Evolutionary conservation across 2,888 invertebrate genomes (phyloP).

Genomic region (Heliconius erato): DNA sequence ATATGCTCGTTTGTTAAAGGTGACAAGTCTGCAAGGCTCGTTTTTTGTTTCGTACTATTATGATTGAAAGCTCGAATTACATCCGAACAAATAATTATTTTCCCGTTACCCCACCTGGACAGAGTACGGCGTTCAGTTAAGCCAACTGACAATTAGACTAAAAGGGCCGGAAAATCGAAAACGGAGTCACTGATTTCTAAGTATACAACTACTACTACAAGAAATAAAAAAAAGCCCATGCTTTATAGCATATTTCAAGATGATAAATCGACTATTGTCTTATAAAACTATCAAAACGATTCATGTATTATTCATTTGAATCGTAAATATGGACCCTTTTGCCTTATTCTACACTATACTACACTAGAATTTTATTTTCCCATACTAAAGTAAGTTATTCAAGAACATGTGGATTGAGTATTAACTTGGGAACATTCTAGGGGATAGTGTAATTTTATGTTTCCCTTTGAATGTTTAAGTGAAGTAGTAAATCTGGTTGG

Average conservation of each 20-base stretch:
- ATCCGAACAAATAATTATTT: too few relatives aligned
- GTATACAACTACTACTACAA: not conserved
- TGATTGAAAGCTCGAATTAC: too few relatives aligned
- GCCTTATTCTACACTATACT: conserved; percentile 24
- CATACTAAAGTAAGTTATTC: conserved; percentile 45
- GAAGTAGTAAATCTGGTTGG: not conserved
- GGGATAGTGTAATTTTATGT: not conserved
- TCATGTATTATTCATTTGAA: conserved; percentile 47
- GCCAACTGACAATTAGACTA: too few relatives aligned
- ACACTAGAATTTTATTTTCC: conserved; percentile 42
- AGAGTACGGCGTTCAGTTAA: too few relatives aligned
- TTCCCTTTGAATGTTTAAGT: not conserved
- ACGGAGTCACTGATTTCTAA: too few relatives aligned
- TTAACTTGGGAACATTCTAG: conserved; percentile 28
- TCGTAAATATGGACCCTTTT: conserved; percentile 44
- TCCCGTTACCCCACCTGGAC: too few relatives aligned
- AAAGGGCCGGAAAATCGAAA: too few relatives aligned
- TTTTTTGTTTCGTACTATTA: too few relatives aligned
- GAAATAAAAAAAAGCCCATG: not conserved
- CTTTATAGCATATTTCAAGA: not conserved
- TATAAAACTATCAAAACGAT: conserved; percentile 19
- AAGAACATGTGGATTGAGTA: conserved; percentile 42
- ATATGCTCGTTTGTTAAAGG: too few relatives aligned
- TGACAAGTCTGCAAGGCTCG: too few relatives aligned
- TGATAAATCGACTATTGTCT: conserved; percentile 20